A percentile compares a stretch with the other conserved stretches of the same genome.
Conservation (phyloP, 2,797 vertebrate genomes). For the Platalea minor region DNA sequence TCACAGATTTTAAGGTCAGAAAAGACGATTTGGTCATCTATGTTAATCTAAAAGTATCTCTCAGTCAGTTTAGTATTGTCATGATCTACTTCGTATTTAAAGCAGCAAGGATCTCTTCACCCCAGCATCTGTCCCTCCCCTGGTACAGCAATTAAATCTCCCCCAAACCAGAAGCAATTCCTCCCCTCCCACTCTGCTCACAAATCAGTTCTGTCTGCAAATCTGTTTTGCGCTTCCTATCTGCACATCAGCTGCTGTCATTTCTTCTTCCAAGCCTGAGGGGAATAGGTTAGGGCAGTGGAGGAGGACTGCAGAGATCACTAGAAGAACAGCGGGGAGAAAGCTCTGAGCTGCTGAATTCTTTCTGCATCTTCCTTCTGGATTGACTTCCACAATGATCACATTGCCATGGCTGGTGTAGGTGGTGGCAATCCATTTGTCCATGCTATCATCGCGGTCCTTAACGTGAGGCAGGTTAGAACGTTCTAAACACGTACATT, state of each 20-base stretch:
- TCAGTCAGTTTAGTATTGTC: not conserved
- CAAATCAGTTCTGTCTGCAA: not conserved
- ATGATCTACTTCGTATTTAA: not conserved
- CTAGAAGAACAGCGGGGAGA: not conserved
- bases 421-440: not conserved
- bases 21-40: not conserved
- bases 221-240: not conserved
- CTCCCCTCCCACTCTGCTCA: not conserved
- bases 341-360: not conserved
- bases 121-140: not conserved
- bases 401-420: too few species aligned
- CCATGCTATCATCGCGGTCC: accelerated
- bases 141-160: not conserved
- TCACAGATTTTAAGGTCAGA: not conserved
- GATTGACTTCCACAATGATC: not conserved
- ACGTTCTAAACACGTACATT: not conserved
- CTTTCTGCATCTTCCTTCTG: not conserved
- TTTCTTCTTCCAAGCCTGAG: not conserved
- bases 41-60: not conserved
- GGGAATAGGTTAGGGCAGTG: not conserved
- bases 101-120: not conserved
- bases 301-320: not conserved
- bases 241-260: not conserved
- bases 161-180: not conserved
- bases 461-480: not conserved